phyloP scores from a whole-genome alignment of 2,888 invertebrate genomes.

The Drosophila leonis region DNA sequence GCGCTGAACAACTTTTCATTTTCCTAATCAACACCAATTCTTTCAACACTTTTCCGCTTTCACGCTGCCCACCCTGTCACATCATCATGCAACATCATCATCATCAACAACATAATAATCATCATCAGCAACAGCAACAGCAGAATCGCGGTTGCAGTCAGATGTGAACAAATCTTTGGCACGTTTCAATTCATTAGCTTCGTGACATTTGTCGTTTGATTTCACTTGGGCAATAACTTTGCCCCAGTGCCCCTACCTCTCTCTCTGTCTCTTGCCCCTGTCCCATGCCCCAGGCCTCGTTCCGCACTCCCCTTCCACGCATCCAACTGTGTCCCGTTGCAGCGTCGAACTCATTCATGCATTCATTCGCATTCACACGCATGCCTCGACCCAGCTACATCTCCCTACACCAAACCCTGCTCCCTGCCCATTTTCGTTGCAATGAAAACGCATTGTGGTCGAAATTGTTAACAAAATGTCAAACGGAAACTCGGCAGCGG shows the following conservation, averaged over 20 bases:
- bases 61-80: conserved; percentile 11
- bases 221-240: conserved; percentile 72
- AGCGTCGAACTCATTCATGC: conserved; percentile 68
- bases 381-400: conserved; percentile 35
- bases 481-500: conserved; percentile 68
- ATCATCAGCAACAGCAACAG: conserved; percentile 22
- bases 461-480: conserved; percentile 81
- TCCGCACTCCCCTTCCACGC: conserved; percentile 18
- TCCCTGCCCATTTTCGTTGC: conserved; percentile 36
- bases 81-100: conserved; percentile 20
- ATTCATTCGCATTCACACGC: conserved; percentile 77
- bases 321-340: conserved; percentile 35
- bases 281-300: background rate
- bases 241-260: conserved; percentile 13
- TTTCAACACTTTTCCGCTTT: conserved; percentile 32
- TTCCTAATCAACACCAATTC: conserved; percentile 44
- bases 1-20: conserved; percentile 17
- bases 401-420: background rate
- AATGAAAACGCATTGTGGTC: conserved; percentile 80
- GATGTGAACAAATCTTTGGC: conserved; percentile 70
- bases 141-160: conserved; percentile 49
- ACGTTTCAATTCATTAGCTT: conserved; percentile 81
- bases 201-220: conserved; percentile 80
- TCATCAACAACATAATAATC: conserved; percentile 2
- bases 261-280: background rate